phyloP scores from a whole-genome alignment of 2,797 vertebrate species.

The Bufotes viridis region DNA sequence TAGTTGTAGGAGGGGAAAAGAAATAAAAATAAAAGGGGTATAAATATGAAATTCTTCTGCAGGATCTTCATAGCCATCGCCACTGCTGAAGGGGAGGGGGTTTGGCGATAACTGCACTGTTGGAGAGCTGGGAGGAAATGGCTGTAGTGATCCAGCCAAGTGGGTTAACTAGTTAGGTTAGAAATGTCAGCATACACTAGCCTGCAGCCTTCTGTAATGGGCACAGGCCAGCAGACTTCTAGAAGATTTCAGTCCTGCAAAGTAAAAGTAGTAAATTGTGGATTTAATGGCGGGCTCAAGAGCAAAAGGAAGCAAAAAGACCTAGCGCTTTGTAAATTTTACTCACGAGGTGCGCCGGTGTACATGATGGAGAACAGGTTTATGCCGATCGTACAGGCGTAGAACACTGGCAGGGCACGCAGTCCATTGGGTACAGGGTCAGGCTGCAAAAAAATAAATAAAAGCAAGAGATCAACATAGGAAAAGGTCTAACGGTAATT shows the following conservation, averaged over 20 bases:
- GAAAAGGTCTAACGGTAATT: too few species aligned
- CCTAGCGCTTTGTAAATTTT: conserved; percentile 35
- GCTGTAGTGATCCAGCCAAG: conserved; percentile 77
- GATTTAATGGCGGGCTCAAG: conserved; percentile 84
- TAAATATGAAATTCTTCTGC: conserved; percentile 56
- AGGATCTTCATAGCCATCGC: conserved; percentile 64
- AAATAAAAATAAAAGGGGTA: not conserved
- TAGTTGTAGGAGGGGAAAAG: not conserved
- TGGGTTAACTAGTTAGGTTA: conserved; percentile 76
- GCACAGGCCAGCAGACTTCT: conserved; percentile 94
- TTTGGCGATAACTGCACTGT: conserved; percentile 63
- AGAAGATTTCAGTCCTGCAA: conserved; percentile 93
- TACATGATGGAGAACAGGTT: conserved; percentile 97
- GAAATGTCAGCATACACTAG: conserved; percentile 84
- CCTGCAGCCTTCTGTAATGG: conserved; percentile 91
- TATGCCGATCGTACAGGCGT: conserved; percentile 88
- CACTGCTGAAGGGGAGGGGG: conserved; percentile 64
- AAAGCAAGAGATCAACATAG: conserved; percentile 48
- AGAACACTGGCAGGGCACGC: conserved; percentile 90
- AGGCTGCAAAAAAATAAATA: conserved; percentile 71
- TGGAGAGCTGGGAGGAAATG: conserved; percentile 76
- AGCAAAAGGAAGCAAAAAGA: conserved; percentile 57
- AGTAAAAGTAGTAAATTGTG: conserved; percentile 92
- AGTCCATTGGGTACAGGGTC: conserved; percentile 92
- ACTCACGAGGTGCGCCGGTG: conserved; percentile 92